Conservation (phyloP, 2,113 vertebrate species). For the Clarias gariepinus region DNA sequence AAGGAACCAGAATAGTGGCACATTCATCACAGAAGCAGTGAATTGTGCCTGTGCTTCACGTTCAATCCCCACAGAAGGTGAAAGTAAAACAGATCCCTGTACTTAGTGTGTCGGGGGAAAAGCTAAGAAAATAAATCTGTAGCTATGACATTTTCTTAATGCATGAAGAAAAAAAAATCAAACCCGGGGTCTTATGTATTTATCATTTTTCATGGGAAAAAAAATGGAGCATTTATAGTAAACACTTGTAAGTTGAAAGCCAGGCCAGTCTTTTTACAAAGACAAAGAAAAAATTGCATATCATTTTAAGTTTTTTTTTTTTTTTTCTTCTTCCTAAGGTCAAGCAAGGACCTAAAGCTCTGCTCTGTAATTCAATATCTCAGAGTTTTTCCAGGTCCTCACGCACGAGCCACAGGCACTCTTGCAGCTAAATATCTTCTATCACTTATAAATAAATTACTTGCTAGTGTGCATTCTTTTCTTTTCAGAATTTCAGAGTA, state of each 20-base stretch:
- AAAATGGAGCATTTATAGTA: constrained; percentile 40
- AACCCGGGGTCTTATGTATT: constrained; percentile 41
- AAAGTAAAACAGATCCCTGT: constrained; percentile 52
- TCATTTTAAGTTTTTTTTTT: constrained; percentile 34
- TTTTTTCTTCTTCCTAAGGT: constrained; percentile 35
- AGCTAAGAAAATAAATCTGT: constrained; percentile 47
- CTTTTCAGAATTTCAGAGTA: constrained; percentile 59
- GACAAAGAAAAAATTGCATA: constrained; percentile 45
- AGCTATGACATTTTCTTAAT: constrained; percentile 42
- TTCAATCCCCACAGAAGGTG: constrained; percentile 27
- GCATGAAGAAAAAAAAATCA: constrained; percentile 1
- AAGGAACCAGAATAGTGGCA: constrained; percentile 56
- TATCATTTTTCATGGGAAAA: constrained; percentile 50
- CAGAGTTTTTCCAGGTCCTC: constrained; percentile 47
- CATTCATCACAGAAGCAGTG: constrained; percentile 52
- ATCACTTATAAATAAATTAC: constrained; percentile 53
- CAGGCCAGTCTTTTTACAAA: constrained; percentile 42
- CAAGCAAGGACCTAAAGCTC: constrained; percentile 43
- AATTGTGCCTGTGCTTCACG: constrained; percentile 32
- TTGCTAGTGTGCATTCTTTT: constrained; percentile 51
- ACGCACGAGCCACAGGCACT: constrained; percentile 37
- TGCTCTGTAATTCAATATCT: constrained; percentile 49
- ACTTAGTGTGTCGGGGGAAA: constrained; percentile 52
- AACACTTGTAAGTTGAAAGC: constrained; percentile 54
- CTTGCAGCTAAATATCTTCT: constrained; percentile 51